These are phyloP conservation scores for Dendrocincla tyrannina DNA, from an alignment of 2,797 vertebrate species.

Conservation along the genomic window DNA sequence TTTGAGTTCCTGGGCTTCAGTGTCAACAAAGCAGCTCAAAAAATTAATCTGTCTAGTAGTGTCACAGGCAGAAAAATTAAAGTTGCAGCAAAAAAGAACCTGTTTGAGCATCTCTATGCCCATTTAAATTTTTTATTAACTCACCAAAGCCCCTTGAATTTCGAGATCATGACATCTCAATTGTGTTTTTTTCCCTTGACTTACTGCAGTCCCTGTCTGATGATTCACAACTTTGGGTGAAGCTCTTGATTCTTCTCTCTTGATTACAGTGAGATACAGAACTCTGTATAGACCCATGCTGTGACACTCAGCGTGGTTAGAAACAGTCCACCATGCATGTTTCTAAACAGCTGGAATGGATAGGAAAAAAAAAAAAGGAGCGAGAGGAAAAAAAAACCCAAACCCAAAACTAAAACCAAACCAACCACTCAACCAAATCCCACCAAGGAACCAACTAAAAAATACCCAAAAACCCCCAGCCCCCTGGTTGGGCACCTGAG, in stretches of 20 bases:
- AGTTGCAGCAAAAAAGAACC: not conserved
- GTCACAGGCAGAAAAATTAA: not conserved
- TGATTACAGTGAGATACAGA: not conserved
- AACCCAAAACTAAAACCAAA: not conserved
- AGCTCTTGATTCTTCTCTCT: not conserved
- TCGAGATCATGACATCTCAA: not conserved
- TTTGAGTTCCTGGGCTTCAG: not conserved
- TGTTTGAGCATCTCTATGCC: not conserved
- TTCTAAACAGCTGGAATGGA: not conserved
- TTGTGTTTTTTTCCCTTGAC: not conserved
- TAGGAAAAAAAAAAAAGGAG: not conserved
- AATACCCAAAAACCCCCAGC: not conserved
- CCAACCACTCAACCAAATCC: too few relatives aligned
- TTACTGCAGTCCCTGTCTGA: not conserved
- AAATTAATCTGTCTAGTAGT: not conserved
- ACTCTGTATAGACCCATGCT: accelerated
- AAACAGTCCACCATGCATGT: accelerated
- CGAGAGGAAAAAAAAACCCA: too few relatives aligned
- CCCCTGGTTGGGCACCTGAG: not conserved
- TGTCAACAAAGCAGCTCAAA: not conserved
- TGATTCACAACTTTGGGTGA: not conserved
- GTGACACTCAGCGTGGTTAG: not conserved
- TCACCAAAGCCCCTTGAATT: not conserved
- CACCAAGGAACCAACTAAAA: not conserved
- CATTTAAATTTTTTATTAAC: not conserved